A percentile compares a stretch with the other conserved stretches of the same genome.
Conservation (phyloP, 2,888 invertebrate species). For the Melikaiella ostensackeni region DNA sequence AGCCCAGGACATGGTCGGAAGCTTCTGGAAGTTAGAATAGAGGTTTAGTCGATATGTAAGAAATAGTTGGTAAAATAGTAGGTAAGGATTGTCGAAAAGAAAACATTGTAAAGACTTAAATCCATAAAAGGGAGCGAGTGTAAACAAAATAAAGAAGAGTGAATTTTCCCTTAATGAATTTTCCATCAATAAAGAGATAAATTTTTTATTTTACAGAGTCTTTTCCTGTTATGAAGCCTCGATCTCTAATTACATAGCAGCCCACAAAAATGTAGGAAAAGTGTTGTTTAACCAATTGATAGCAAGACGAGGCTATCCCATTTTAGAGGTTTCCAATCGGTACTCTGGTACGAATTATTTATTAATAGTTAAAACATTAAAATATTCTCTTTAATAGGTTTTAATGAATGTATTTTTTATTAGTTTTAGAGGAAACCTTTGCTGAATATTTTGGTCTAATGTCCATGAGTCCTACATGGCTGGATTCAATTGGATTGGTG, state of each 20-base stretch:
- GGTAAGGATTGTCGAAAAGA: too few relatives aligned
- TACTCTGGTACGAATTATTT: conserved; percentile 64
- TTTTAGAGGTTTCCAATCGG: conserved; percentile 68
- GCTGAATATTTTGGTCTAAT: conserved; percentile 69
- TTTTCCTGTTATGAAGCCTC: conserved; percentile 70
- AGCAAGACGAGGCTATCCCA: conserved; percentile 57
- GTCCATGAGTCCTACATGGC: conserved; percentile 69
- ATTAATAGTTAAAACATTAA: not conserved
- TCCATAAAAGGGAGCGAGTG: too few relatives aligned
- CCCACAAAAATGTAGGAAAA: conserved; percentile 69
- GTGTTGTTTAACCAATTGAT: conserved; percentile 67
- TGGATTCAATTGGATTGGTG: conserved; percentile 59
- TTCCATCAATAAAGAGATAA: not conserved
- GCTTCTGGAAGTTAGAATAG: too few relatives aligned
- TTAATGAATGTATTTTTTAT: conserved; percentile 11
- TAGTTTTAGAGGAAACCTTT: conserved; percentile 68
- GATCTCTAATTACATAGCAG: conserved; percentile 65
- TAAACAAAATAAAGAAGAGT: too few relatives aligned
- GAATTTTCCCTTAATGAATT: conserved; percentile 5
- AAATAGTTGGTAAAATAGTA: too few relatives aligned
- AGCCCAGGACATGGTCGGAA: too few relatives aligned
- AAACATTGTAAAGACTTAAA: too few relatives aligned
- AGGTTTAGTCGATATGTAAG: too few relatives aligned
- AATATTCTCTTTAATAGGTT: not conserved
- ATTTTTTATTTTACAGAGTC: conserved; percentile 55